A percentile compares a stretch with the other conserved stretches of the same genome.
Conservation (phyloP, 2,797 vertebrate genomes). For the Dryobates pubescens region DNA sequence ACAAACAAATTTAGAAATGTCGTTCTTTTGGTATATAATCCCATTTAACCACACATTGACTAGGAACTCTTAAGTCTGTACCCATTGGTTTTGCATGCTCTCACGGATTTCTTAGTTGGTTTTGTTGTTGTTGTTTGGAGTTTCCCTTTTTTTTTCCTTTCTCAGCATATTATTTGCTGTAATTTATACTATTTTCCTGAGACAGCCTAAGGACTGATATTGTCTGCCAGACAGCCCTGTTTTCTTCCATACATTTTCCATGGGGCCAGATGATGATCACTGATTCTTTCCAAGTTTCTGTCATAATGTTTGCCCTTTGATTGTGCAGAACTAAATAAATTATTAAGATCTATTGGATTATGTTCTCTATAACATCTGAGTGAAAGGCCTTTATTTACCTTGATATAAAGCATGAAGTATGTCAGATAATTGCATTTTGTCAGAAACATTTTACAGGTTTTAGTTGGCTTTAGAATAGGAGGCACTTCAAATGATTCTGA, state of each 20-base stretch:
- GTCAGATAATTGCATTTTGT: background rate
- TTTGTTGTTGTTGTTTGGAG: background rate
- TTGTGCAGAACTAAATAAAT: conserved; percentile 8
- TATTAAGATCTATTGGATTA: background rate
- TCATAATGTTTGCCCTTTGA: background rate
- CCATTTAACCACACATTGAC: background rate
- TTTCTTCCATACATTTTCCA: background rate
- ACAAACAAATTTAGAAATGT: background rate
- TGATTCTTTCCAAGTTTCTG: conserved; percentile 10
- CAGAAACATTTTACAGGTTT: background rate
- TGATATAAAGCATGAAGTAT: background rate
- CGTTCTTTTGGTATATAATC: background rate
- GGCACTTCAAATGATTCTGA: background rate
- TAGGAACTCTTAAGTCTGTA: background rate
- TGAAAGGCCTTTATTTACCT: background rate
- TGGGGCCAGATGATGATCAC: background rate
- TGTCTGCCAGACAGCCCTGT: background rate
- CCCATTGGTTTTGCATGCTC: background rate
- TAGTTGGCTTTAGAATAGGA: background rate
- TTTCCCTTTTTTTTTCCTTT: background rate
- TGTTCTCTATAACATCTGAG: background rate
- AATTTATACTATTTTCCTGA: background rate
- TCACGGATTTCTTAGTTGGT: no score
- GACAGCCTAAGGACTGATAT: background rate
- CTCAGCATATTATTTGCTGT: background rate